Evolutionary conservation across 2,888 invertebrate species (phyloP).

Genomic region (Operophtera brumata): DNA sequence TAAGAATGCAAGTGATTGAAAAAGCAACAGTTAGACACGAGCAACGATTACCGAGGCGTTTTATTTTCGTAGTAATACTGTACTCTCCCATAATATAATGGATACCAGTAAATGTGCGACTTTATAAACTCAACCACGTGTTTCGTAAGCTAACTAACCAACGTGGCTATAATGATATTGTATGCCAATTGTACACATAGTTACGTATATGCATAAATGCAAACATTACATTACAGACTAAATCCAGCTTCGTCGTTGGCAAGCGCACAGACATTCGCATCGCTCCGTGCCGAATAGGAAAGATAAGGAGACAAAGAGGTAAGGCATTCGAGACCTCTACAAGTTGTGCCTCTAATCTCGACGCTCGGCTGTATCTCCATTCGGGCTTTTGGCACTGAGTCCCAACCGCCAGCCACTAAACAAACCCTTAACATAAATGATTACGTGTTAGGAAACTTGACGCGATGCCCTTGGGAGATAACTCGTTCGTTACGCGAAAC

Average conservation of each 20-base stretch:
- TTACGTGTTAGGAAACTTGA: constrained; percentile 48
- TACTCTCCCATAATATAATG: no score
- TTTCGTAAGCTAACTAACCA: no score
- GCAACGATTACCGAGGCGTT: no score
- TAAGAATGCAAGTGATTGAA: no score
- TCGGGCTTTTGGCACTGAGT: constrained; percentile 29
- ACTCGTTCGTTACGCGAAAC: constrained; percentile 49
- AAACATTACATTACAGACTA: constrained; percentile 14
- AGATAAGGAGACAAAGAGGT: constrained; percentile 36
- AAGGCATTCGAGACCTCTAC: constrained; percentile 31
- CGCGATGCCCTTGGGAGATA: constrained; percentile 52
- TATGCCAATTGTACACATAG: neutral
- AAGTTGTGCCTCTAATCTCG: constrained; percentile 31
- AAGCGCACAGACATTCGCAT: constrained; percentile 26
- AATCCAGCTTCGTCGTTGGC: constrained; percentile 27
- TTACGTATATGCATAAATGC: neutral
- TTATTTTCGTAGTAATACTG: no score
- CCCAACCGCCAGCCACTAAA: constrained; percentile 28
- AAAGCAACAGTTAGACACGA: no score
- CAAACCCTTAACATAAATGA: constrained; percentile 47
- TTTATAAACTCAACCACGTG: no score
- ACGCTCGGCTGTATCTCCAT: constrained; percentile 23
- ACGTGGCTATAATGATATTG: neutral
- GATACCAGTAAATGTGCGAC: no score
- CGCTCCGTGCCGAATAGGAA: constrained; percentile 24